phyloP scores from a whole-genome alignment of 2,113 vertebrate species.

The Menura novaehollandiae region DNA sequence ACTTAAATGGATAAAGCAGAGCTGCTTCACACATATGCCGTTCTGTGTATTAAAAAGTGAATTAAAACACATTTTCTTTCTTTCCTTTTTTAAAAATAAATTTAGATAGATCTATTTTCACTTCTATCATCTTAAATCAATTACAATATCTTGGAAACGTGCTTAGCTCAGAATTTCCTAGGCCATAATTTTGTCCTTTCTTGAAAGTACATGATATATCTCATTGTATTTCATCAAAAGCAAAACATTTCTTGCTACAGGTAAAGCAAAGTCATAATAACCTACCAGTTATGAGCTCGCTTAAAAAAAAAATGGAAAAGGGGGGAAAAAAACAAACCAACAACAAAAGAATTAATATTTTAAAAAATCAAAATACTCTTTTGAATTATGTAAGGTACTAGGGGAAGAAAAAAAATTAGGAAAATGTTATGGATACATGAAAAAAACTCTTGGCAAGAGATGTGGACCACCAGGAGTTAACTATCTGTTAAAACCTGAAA shows the following conservation, averaged over 20 bases:
- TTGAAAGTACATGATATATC: neutral
- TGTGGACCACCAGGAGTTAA: constrained; percentile 36
- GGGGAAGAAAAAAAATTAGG: neutral
- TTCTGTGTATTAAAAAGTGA: neutral
- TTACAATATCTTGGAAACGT: neutral
- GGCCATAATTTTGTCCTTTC: neutral
- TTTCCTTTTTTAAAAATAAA: neutral
- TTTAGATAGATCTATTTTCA: neutral
- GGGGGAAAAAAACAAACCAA: rapidly evolving
- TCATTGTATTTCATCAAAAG: neutral
- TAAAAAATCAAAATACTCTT: neutral
- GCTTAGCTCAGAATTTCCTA: neutral
- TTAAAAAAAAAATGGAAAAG: neutral
- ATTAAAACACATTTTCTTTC: neutral
- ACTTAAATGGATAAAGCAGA: neutral
- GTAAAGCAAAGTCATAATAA: neutral
- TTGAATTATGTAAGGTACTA: neutral
- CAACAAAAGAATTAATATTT: neutral
- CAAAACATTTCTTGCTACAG: neutral
- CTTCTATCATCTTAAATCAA: neutral
- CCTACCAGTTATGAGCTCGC: neutral
- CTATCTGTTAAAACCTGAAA: neutral
- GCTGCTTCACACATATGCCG: neutral
- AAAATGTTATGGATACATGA: neutral
- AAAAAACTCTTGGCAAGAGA: constrained; percentile 34